Evolutionary conservation across 2,888 invertebrate genomes (phyloP).

Genomic region (Leucophora obtusa): DNA sequence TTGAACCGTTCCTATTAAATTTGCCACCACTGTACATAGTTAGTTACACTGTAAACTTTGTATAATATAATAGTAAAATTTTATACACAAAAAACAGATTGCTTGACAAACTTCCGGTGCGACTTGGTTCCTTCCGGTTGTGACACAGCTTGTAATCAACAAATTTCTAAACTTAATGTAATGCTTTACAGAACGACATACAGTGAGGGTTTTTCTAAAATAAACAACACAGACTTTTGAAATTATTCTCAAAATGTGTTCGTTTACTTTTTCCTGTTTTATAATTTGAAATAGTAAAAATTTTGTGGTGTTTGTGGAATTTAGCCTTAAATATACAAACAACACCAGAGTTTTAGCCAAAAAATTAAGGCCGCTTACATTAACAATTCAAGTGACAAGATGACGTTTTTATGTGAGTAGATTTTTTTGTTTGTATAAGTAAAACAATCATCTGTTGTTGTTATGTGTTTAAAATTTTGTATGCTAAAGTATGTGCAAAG

Average conservation of each 20-base stretch:
- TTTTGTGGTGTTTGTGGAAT: too few species aligned
- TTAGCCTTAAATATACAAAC: not conserved
- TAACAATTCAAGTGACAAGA: constrained; percentile 9
- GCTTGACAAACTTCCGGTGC: constrained; percentile 64
- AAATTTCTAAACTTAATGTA: constrained; percentile 29
- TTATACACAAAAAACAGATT: constrained; percentile 56
- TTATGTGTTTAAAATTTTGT: too few species aligned
- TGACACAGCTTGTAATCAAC: constrained; percentile 59
- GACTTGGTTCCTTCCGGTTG: constrained; percentile 61
- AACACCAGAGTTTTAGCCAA: not conserved
- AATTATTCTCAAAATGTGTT: not conserved
- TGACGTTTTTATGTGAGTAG: not conserved
- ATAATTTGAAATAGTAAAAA: not conserved
- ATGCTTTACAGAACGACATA: constrained; percentile 27
- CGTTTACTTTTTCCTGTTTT: not conserved
- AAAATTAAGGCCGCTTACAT: not conserved
- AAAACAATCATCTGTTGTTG: too few species aligned
- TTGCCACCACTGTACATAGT: too few species aligned
- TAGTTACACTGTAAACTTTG: not conserved
- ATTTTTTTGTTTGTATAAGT: not conserved
- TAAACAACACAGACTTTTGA: constrained; percentile 1
- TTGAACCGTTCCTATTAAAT: too few species aligned
- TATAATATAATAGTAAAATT: not conserved
- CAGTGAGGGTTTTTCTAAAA: not conserved
- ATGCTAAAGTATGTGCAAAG: too few species aligned